Evolutionary conservation across 2,797 vertebrate species (phyloP).

Genomic region (Acrossocheilus fasciatus): DNA sequence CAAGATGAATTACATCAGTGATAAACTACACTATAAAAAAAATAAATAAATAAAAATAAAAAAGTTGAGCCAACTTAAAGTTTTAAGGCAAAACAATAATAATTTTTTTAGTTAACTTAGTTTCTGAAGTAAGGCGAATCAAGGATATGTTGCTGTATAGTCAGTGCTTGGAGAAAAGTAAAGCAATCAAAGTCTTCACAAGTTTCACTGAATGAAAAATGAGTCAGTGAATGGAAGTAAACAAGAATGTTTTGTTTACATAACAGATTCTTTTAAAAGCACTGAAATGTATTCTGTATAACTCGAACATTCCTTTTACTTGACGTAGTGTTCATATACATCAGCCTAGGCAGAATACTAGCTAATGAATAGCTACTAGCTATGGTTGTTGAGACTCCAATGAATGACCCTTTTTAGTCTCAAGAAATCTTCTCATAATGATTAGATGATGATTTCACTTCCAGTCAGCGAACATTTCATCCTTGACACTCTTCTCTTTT

Average conservation of each 20-base stretch:
- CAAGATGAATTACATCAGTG: not conserved
- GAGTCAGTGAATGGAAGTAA: not conserved
- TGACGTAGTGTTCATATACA: not conserved
- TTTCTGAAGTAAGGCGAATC: not conserved
- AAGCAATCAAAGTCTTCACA: not conserved
- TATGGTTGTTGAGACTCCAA: not conserved
- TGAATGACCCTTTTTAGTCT: slow-evolving; percentile 26
- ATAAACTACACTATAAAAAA: not conserved
- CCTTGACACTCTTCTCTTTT: slow-evolving; percentile 19
- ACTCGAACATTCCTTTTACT: not conserved
- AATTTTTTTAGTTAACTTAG: not conserved
- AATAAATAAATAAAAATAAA: no score
- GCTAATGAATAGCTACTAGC: not conserved
- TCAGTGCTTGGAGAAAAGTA: not conserved
- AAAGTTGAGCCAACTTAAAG: no score
- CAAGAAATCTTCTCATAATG: not conserved
- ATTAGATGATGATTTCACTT: slow-evolving; percentile 19
- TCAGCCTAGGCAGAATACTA: not conserved
- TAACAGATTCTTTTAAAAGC: slow-evolving; percentile 4
- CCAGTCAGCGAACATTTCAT: slow-evolving; percentile 4
- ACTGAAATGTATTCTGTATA: not conserved
- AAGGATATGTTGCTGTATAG: not conserved
- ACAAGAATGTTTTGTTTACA: not conserved
- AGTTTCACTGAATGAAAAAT: not conserved
- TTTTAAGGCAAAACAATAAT: no score